Evolutionary conservation across 2,888 invertebrate genomes (phyloP).

Genomic region (Colostygia pectinataria): DNA sequence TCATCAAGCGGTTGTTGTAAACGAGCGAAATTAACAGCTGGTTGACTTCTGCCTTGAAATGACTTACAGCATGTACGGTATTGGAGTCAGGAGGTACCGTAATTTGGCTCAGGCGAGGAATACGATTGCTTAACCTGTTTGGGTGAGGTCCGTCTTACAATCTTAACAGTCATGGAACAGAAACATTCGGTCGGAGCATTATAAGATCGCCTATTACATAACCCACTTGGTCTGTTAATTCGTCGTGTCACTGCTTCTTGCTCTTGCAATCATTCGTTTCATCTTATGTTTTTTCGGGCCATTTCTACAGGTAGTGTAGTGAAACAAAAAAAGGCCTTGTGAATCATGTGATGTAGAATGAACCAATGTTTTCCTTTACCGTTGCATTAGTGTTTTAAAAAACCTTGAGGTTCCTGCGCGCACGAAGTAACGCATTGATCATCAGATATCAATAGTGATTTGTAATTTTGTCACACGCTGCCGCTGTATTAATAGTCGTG

Average conservation of each 20-base stretch:
- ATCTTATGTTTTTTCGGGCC: too few relatives aligned
- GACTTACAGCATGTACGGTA: constrained; percentile 13
- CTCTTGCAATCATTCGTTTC: too few relatives aligned
- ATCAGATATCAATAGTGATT: not conserved
- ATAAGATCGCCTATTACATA: too few relatives aligned
- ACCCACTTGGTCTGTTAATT: too few relatives aligned
- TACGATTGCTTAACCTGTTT: constrained; percentile 9
- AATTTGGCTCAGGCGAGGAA: constrained; percentile 11
- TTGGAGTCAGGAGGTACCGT: constrained; percentile 13
- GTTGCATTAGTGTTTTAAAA: too few relatives aligned
- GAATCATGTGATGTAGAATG: too few relatives aligned
- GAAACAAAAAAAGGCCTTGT: too few relatives aligned
- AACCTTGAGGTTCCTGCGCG: not conserved
- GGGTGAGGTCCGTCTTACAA: not conserved
- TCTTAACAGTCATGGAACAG: too few relatives aligned
- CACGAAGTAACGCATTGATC: not conserved
- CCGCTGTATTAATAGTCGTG: constrained; percentile 15
- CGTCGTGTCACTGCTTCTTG: too few relatives aligned
- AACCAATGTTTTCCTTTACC: too few relatives aligned
- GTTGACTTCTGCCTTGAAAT: constrained; percentile 19
- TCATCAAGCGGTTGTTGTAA: constrained; percentile 16
- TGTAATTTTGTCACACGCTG: constrained; percentile 19
- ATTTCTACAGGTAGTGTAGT: too few relatives aligned
- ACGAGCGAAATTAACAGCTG: constrained; percentile 31
- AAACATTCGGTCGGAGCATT: too few relatives aligned